Base-by-base conservation (phyloP, 2,888 invertebrate species). In the Cheilosia grossa region DNA sequence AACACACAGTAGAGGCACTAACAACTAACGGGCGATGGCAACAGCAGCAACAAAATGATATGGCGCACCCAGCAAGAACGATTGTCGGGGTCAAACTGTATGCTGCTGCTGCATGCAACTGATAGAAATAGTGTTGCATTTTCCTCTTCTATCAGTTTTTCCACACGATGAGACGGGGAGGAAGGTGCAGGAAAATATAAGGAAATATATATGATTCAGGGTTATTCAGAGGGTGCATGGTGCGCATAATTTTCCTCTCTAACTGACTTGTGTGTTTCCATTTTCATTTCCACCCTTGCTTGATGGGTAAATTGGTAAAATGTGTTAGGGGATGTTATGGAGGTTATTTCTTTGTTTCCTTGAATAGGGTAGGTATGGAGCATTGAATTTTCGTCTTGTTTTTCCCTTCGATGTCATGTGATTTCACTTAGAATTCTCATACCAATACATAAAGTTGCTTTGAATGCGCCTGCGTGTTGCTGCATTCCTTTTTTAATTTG, bases 11-110 rank as follows among this genome's bases (percentile, higher is more conserved):
- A 58, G 59, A 51, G 19, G 59, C 49, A 54, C 47, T 37, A 37
- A 7, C 17, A 7, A 2, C 30, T 30, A 30, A 47, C 47, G 6
- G 47, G 47, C 47, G 17, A 47, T 47, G 33, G 44, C 73, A 54
- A 79, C 69, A 66, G 53, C 63, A 81, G 64, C 47, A 80, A 54
- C 51, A 42, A 77, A 75, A 72, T 59, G 10, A 49, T 63, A 44
- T 66, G 75, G 72, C 85, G 81, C 85, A 85, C 81, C 85, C 85
- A 81, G 37, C 75, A 40, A 67, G 81, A 77, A 85, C 81, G 81
- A 77, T 85, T 67, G 85, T 67, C 85, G 81, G 75, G 75, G 75
- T 75, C 81, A 81, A 72, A 85, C 81, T 85, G 85, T 85, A 63
- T 72, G 75, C 75, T 85, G 81, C 75, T 85, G 51, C 49, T 75